phyloP scores from a whole-genome alignment of 1,140 invertebrate genomes.

The Drosophila malerkotliana region DNA sequence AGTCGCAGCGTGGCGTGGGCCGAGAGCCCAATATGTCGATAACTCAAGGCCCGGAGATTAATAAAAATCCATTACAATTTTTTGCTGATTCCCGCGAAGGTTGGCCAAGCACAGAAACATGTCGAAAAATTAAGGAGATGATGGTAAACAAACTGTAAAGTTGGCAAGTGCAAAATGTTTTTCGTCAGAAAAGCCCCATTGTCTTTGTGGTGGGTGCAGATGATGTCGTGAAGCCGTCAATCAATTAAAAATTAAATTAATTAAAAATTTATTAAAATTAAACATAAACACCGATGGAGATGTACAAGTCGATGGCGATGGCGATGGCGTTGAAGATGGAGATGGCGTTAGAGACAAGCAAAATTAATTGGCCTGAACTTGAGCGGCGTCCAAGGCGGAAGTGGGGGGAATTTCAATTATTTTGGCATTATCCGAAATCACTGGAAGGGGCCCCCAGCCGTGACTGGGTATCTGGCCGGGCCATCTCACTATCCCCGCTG shows the following conservation, averaged over 20 bases:
- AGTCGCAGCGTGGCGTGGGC: slow-evolving; percentile 34
- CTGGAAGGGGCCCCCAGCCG: slow-evolving; percentile 16
- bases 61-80: slow-evolving; percentile 59
- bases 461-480: slow-evolving; percentile 25
- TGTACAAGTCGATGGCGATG: slow-evolving; percentile 18
- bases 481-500: slow-evolving; percentile 17
- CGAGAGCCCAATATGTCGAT: slow-evolving; percentile 58
- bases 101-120: slow-evolving; percentile 55
- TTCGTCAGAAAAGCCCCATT: slow-evolving; percentile 50
- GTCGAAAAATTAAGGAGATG: slow-evolving; percentile 42
- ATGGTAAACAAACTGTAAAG: slow-evolving; percentile 54
- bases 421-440: slow-evolving; percentile 32
- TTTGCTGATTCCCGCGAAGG: slow-evolving; percentile 55
- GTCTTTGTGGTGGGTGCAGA: slow-evolving; percentile 57
- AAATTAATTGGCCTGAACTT: slow-evolving; percentile 77
- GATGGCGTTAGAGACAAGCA: slow-evolving; percentile 47
- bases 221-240: slow-evolving; percentile 72
- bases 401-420: slow-evolving; percentile 44
- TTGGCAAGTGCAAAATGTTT: slow-evolving; percentile 68
- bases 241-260: slow-evolving; percentile 73
- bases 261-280: too few relatives aligned
- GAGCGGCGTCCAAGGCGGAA: slow-evolving; percentile 30
- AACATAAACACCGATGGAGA: slow-evolving; percentile 24
- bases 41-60: slow-evolving; percentile 68
- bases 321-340: slow-evolving; percentile 9